Evolutionary conservation across 2,888 invertebrate genomes (phyloP).

Genomic region (Drosophila flavopinicola): DNA sequence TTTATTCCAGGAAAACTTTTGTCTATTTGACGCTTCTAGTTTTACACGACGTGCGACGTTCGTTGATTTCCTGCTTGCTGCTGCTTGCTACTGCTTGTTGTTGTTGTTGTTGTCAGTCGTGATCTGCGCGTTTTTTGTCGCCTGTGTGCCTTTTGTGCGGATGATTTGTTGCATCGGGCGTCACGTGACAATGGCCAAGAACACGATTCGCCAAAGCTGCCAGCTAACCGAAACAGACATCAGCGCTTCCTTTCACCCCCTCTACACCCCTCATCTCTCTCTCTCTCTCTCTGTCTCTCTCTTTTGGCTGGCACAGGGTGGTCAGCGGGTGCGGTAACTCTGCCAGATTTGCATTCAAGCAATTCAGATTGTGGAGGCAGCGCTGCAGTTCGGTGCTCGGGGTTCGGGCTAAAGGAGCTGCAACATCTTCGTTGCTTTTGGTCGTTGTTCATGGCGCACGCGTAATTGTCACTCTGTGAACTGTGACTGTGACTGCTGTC

Average conservation of each 20-base stretch:
- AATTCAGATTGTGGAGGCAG: not conserved
- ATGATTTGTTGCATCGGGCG: conserved; percentile 84
- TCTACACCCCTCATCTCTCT: no score
- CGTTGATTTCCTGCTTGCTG: conserved; percentile 33
- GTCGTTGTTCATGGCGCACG: conserved; percentile 56
- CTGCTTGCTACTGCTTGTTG: not conserved
- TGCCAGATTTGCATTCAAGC: conserved; percentile 60
- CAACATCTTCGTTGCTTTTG: conserved; percentile 39
- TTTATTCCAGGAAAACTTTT: conserved; percentile 72
- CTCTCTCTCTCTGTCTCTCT: not conserved
- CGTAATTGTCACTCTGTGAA: conserved; percentile 77
- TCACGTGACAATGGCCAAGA: conserved; percentile 84
- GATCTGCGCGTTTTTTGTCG: conserved; percentile 82
- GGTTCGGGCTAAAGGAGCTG: conserved; percentile 7
- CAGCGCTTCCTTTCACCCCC: conserved; percentile 1
- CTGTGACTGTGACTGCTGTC: conserved; percentile 29
- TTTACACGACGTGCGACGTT: conserved; percentile 61
- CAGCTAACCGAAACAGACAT: conserved; percentile 46
- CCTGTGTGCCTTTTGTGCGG: conserved; percentile 60
- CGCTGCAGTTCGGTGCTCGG: no score
- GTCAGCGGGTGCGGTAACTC: conserved; percentile 4
- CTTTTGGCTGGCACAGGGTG: conserved; percentile 14
- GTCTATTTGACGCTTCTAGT: conserved; percentile 81
- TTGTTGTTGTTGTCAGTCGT: conserved; percentile 61
- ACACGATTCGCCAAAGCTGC: conserved; percentile 76